Evolutionary conservation across 2,113 vertebrate species (phyloP).

Genomic region (Ammodramus savannarum): DNA sequence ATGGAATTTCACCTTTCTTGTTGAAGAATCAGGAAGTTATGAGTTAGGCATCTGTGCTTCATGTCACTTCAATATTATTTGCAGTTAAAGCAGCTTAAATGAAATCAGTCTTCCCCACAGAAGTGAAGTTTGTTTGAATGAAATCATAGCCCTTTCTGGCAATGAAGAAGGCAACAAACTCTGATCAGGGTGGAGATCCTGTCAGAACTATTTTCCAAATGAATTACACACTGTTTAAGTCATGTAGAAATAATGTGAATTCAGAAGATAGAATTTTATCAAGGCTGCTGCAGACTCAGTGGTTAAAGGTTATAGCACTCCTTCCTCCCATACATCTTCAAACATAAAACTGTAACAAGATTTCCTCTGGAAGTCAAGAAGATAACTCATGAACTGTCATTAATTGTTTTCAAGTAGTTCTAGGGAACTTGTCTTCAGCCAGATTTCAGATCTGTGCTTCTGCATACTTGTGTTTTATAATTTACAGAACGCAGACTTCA

Average conservation of each 20-base stretch:
- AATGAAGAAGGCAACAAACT: not conserved
- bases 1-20: not conserved
- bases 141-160: not conserved
- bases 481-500: not conserved
- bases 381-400: not conserved
- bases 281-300: not conserved
- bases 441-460: not conserved
- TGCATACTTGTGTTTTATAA: not conserved
- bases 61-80: not conserved
- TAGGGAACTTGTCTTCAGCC: not conserved
- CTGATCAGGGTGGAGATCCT: not conserved
- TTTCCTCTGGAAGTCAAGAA: not conserved
- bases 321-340: not conserved
- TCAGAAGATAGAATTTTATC: not conserved
- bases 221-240: not conserved
- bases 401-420: not conserved
- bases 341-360: not conserved
- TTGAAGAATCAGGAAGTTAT: not conserved
- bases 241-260: not conserved
- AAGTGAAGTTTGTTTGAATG: not conserved
- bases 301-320: not conserved
- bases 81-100: not conserved
- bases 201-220: not conserved
- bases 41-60: not conserved
- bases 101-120: not conserved